Evolutionary conservation across 2,888 invertebrate species (phyloP), one percentile per base, ranked within the genome.

Genomic region (Epistrophe eligans): DNA sequence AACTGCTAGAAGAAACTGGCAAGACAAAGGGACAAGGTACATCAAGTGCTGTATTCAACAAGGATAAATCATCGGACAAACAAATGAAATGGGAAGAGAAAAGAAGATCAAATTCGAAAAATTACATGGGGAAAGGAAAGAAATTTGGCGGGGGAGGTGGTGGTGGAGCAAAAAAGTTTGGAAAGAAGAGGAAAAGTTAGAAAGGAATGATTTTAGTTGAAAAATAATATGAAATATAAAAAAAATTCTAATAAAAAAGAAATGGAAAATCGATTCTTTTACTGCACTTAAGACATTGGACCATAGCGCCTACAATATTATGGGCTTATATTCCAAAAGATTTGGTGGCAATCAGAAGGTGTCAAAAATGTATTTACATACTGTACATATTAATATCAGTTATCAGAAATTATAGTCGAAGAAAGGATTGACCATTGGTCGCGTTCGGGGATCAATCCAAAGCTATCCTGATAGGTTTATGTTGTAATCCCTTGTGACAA

Each of bases 81-180:
- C 97, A 97, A 93, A 90, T 97, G 24, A 95, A 96, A 55, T 97
- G 97, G 97, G 97, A 97, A 93, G 95, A 95, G 45, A 95, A 95
- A 19, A 93, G 97, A 32, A 90, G 90, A 24, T 92, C 91, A 1
- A 91, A 91, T 80, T 87, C 89, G 35, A 92, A 92, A 87, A 89
- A 74, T 6, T 92, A 91, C 72, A 90, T 88, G 15, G 90, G 91
- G 17, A 92, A 91, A 71, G 89, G 90, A 9, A 82, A 73, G 62
- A 83, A 82, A 24, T 87, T 79, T 13, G 40, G 71, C 35, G 9
- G 35, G 5, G 6, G 5, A 0, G 45, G 43, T 8, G 45, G 64
- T 0, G 62, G 48, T 2, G 62, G 57, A n/a, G 28, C 74, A 24
- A 83, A 79, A 45, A 83, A 87, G 62, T 87, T 87, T 43, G 79